Percentiles rank a stretch among this genome's conserved stretches.
Evolutionary conservation across 2,888 invertebrate genomes (phyloP).

Genomic region (Drosophila nigricruria): DNA sequence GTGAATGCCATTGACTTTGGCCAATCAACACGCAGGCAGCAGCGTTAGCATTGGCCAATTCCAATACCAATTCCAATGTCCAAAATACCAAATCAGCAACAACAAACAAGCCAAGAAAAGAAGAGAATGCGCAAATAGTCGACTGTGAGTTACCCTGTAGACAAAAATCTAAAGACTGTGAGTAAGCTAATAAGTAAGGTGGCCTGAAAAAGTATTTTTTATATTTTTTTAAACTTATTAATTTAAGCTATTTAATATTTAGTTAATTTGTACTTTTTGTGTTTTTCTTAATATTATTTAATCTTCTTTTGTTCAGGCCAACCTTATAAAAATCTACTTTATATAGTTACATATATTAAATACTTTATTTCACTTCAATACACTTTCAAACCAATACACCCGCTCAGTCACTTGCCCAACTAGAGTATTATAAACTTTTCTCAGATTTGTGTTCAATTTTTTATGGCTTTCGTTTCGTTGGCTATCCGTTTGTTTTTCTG

Average conservation of each 20-base stretch:
- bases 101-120: slow-evolving; percentile 1
- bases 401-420: not conserved
- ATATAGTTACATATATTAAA: no score
- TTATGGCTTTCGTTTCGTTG: slow-evolving; percentile 67
- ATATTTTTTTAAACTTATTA: no score
- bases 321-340: no score
- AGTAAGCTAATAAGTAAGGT: no score
- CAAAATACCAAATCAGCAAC: slow-evolving; percentile 20
- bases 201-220: no score
- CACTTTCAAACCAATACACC: not conserved
- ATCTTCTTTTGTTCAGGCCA: no score
- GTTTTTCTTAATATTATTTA: no score
- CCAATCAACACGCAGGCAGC: slow-evolving; percentile 57
- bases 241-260: no score
- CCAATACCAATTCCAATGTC: slow-evolving; percentile 31
- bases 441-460: slow-evolving; percentile 65
- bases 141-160: slow-evolving; percentile 2
- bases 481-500: slow-evolving; percentile 64
- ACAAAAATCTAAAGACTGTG: no score
- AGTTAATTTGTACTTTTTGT: no score
- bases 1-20: slow-evolving; percentile 62
- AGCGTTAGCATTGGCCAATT: slow-evolving; percentile 32
- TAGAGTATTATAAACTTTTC: slow-evolving; percentile 38
- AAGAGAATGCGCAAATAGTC: not conserved
- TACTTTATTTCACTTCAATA: not conserved